phyloP scores from a whole-genome alignment of 2,888 invertebrate genomes.

The Fissipunctia ypsillon region DNA sequence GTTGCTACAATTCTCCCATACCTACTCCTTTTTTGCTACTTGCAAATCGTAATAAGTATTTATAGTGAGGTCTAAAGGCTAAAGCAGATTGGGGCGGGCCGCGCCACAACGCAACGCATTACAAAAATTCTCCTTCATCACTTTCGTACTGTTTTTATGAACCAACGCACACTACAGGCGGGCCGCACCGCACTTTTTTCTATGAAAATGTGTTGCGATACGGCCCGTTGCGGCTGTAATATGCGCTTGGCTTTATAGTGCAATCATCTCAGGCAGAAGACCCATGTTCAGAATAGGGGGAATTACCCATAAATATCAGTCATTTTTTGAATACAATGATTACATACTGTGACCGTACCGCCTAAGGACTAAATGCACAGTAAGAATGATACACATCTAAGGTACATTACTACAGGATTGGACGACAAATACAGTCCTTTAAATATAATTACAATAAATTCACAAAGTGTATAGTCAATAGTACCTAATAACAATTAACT shows the following conservation, averaged over 20 bases:
- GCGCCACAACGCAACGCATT: background rate
- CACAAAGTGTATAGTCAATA: slow-evolving; percentile 22
- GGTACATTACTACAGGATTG: slow-evolving; percentile 38
- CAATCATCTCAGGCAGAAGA: background rate
- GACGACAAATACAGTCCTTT: slow-evolving; percentile 38
- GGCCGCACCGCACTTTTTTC: background rate
- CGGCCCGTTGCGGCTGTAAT: background rate
- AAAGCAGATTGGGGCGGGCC: background rate
- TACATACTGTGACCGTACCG: slow-evolving; percentile 25
- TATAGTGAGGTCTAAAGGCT: background rate
- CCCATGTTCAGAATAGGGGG: background rate
- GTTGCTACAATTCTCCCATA: background rate
- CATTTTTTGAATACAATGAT: background rate
- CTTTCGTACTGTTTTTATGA: background rate
- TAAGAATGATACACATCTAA: slow-evolving; percentile 26
- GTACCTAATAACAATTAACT: background rate
- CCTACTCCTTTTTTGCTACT: background rate
- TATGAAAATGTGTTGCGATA: background rate
- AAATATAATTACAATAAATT: slow-evolving; percentile 25
- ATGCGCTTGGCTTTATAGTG: background rate
- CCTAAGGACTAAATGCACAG: slow-evolving; percentile 34
- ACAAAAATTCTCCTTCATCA: background rate
- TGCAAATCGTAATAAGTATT: background rate
- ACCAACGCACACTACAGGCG: background rate
- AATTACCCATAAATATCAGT: background rate